These are phyloP conservation scores for Toxotes lorentzi DNA, from an alignment of 2,797 vertebrate genomes.

Conservation along the genomic window DNA sequence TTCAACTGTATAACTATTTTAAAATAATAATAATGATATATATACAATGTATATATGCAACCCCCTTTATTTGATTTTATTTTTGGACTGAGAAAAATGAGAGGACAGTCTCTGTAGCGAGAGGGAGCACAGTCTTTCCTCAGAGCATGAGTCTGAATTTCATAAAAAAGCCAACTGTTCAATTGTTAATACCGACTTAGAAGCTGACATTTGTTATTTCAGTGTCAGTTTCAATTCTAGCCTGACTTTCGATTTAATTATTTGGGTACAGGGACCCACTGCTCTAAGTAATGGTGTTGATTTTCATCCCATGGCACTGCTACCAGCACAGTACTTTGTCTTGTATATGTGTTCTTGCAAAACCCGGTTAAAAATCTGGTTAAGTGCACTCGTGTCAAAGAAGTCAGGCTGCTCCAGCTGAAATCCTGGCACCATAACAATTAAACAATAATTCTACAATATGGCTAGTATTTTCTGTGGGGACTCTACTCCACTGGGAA, in stretches of 20 bases:
- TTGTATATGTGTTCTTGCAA: neutral
- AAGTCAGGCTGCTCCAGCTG: no score
- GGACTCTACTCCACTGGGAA: neutral
- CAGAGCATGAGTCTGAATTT: neutral
- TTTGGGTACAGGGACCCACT: neutral
- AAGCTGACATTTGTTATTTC: neutral
- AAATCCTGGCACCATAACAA: neutral
- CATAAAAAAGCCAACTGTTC: neutral
- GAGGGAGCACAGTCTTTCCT: neutral
- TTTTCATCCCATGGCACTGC: neutral
- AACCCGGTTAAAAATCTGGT: neutral
- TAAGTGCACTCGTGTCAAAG: no score
- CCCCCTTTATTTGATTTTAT: no score
- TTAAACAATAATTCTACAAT: neutral
- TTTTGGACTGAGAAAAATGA: neutral
- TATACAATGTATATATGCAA: no score
- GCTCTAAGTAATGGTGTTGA: slow-evolving; percentile 9
- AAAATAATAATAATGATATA: neutral
- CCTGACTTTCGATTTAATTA: slow-evolving; percentile 6
- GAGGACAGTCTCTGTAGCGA: neutral
- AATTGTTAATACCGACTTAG: neutral
- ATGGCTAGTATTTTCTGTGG: neutral
- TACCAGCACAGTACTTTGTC: neutral
- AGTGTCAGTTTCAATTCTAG: slow-evolving; percentile 2
- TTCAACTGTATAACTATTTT: no score